Evolutionary conservation across 2,888 invertebrate species (phyloP).

Genomic region (Calephelis perditalis): DNA sequence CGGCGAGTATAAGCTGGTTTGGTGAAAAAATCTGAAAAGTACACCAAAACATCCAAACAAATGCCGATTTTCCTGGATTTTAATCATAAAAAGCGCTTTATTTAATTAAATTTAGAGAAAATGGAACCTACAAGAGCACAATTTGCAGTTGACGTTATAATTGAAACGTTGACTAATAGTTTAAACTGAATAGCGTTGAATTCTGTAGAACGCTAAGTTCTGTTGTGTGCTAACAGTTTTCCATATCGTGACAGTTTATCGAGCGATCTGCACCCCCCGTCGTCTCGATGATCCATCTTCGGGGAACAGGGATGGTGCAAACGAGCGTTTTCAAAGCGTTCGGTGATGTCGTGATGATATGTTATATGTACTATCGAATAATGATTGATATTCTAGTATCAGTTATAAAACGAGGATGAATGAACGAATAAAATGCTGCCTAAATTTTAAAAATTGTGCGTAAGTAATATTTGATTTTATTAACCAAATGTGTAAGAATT

Average conservation of each 20-base stretch:
- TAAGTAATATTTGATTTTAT: no score
- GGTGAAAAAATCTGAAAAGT: neutral
- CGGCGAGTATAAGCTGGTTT: no score
- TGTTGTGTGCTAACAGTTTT: conserved; percentile 50
- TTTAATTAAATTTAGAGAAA: conserved; percentile 1
- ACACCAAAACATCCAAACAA: neutral
- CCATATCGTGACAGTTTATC: conserved; percentile 66
- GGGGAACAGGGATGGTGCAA: conserved; percentile 38
- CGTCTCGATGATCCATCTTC: conserved; percentile 69
- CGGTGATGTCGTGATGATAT: no score
- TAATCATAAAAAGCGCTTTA: neutral
- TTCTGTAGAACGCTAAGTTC: conserved; percentile 27
- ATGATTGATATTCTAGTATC: no score
- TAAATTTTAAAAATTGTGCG: no score
- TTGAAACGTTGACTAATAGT: conserved; percentile 20
- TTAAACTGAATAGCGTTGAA: conserved; percentile 24
- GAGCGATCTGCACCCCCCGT: conserved; percentile 53
- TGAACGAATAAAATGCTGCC: no score
- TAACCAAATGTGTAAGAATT: no score
- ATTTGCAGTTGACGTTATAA: conserved; percentile 21
- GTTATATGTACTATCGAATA: no score
- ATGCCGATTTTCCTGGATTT: neutral
- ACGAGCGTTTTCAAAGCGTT: conserved; percentile 38
- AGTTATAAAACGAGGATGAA: no score
- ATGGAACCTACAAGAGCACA: conserved; percentile 1